Conservation (phyloP, 2,888 invertebrate genomes). For the Drosophila formosana region DNA sequence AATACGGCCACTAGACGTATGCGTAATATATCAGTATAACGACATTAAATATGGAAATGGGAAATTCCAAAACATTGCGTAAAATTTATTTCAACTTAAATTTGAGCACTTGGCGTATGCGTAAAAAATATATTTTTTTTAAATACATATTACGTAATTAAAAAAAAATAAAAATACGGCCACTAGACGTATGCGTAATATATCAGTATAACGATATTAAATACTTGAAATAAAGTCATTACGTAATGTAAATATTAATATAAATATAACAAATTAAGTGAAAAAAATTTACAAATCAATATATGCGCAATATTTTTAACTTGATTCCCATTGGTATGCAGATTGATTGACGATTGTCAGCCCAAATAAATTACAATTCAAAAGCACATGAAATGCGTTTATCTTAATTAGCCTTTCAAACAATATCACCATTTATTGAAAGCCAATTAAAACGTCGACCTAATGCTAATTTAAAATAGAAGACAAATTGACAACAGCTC, state of each 20-base stretch:
- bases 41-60: too few relatives aligned
- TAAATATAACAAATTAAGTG: not conserved
- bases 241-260: not conserved
- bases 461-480: conserved; percentile 39
- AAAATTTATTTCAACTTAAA: too few relatives aligned
- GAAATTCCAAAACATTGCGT: too few relatives aligned
- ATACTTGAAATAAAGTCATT: not conserved
- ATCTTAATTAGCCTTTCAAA: conserved; percentile 10
- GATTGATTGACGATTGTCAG: not conserved
- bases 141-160: too few relatives aligned
- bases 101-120: too few relatives aligned
- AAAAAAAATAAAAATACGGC: too few relatives aligned
- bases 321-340: not conserved
- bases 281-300: not conserved
- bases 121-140: too few relatives aligned
- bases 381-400: not conserved
- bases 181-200: not conserved
- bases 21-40: not conserved
- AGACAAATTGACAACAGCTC: conserved; percentile 34
- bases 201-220: not conserved
- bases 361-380: not conserved
- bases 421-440: conserved; percentile 13
- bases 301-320: not conserved
- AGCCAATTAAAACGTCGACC: conserved; percentile 43
- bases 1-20: not conserved